Evolutionary conservation across 2,113 vertebrate genomes (phyloP), one percentile per base, ranked within the genome.

Genomic region (Phaethon lepturus): DNA sequence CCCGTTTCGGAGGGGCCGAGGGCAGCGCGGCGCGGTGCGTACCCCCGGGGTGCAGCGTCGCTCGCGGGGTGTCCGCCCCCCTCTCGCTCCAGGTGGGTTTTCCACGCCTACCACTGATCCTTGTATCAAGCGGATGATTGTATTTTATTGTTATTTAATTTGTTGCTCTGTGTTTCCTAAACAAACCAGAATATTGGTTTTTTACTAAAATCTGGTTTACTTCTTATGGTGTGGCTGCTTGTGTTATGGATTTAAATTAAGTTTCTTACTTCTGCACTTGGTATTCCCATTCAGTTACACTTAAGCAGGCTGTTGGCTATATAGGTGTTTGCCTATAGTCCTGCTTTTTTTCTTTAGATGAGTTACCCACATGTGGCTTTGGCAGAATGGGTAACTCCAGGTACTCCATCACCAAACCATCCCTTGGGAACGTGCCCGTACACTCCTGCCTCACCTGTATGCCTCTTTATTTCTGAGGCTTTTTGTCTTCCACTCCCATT

Each of bases 1-100:
- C 22, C 50, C 0, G 0, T 13, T 40, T 4, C 0, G 0, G 15
- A 18, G 40, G 13, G 5, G 20, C 6, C 2, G 0, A 9, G 19
- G n/a, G 17, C 24, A 31, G n/a, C 1, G 0, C 1, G 1, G 38
- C 2, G 5, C 56, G n/a, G 47, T 13, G 20, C 1, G 0, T 25
- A 10, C 24, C 42, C 25, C 12, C 19, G 3, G 9, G 40, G 33
- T 15, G 20, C 11, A 0, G 9, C 11, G 20, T 25, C 52, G 31
- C 35, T 56, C 3, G 1, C 5, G 8, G 47, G 10, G 16, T 6
- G 7, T 49, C 47, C 1, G 1, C 28, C 2, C 13, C 49, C 16
- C 5, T 5, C 18, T 35, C 8, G 1, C 13, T 29, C 7, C 56
- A 0, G 10, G 25, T 44, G 40, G 9, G 4, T 64, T 52, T 49